A percentile compares a stretch with the other conserved stretches of the same genome.
Conservation (phyloP, 2,113 vertebrate species). For the Conger conger region DNA sequence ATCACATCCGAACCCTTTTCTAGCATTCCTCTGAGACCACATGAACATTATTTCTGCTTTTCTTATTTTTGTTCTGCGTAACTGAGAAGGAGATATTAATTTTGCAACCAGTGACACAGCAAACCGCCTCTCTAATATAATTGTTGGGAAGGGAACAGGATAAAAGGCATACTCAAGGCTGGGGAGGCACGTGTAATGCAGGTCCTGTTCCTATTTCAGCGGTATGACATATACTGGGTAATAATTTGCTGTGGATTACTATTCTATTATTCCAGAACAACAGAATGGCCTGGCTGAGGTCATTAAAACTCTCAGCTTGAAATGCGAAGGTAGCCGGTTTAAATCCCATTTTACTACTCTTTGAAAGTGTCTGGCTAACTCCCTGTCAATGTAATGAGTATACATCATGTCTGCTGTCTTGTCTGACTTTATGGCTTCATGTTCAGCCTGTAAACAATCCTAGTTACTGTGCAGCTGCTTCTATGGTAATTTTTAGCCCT, state of each 20-base stretch:
- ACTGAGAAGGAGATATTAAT: neutral
- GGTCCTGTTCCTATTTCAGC: neutral
- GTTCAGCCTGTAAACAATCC: neutral
- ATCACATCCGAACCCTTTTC: neutral
- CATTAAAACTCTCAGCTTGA: neutral
- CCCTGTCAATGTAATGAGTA: neutral
- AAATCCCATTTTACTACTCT: neutral
- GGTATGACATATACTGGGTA: neutral
- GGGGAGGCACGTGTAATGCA: neutral
- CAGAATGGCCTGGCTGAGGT: neutral
- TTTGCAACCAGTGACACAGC: neutral
- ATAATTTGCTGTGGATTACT: neutral
- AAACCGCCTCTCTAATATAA: neutral
- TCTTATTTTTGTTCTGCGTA: conserved; percentile 2
- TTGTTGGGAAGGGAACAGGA: neutral
- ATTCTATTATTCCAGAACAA: neutral
- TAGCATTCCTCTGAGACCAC: neutral
- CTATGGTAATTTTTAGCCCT: neutral
- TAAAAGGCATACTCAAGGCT: neutral
- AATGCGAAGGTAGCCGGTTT: neutral
- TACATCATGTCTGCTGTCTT: neutral
- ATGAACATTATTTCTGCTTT: neutral
- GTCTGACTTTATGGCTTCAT: neutral
- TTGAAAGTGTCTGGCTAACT: neutral
- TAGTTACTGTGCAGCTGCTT: conserved; percentile 1